Percentiles rank a stretch among this genome's conserved stretches.
phyloP scores from a whole-genome alignment of 2,888 invertebrate genomes.

The Sphaeridia pumilis region DNA sequence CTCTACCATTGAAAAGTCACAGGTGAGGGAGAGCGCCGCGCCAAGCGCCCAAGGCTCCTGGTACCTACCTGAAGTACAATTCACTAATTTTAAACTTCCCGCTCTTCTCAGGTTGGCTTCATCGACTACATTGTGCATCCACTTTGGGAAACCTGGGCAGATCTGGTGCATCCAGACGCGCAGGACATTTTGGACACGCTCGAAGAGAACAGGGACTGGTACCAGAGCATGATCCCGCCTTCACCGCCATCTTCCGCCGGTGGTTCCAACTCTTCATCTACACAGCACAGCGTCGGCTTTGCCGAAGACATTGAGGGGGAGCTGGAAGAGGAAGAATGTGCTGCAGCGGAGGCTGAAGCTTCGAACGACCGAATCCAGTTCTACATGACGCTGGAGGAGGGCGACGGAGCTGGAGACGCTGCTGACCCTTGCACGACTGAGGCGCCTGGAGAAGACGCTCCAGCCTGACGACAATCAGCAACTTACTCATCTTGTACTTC shows the following conservation, averaged over 20 bases:
- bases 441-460: conserved; percentile 45
- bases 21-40: conserved; percentile 44
- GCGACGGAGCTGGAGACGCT: no score
- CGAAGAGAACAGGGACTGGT: conserved; percentile 89
- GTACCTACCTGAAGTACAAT: background rate
- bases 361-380: conserved; percentile 44
- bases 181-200: conserved; percentile 95
- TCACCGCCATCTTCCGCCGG: conserved; percentile 7
- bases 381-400: conserved; percentile 69
- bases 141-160: conserved; percentile 99
- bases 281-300: conserved; percentile 7
- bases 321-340: background rate
- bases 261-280: background rate
- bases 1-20: conserved; percentile 95
- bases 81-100: background rate
- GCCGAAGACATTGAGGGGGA: conserved; percentile 5
- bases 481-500: conserved; percentile 13
- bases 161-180: conserved; percentile 95
- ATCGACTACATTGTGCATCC: conserved; percentile 99
- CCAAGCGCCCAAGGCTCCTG: background rate
- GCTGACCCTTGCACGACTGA: no score
- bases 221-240: conserved; percentile 8
- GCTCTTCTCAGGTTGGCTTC: conserved; percentile 65
- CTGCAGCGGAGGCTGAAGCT: conserved; percentile 38
- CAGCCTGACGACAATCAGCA: conserved; percentile 37